A percentile compares a stretch with the other conserved stretches of the same genome.
Evolutionary conservation across 2,797 vertebrate species (phyloP).

Genomic region (Muscicapa striata): DNA sequence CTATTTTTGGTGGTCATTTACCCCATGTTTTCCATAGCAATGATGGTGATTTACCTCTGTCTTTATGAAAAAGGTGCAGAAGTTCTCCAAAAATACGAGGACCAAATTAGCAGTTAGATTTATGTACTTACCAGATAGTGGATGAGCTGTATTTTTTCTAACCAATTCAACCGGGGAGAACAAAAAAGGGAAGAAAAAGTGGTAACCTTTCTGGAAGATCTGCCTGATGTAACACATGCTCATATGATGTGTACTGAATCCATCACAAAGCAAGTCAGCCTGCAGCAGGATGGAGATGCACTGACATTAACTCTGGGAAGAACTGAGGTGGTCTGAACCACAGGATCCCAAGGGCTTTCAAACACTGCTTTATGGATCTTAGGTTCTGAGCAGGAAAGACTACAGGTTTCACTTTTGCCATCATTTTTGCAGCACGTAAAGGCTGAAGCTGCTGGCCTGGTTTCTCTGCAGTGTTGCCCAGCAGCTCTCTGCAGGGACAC

Average conservation of each 20-base stretch:
- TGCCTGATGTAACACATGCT: not conserved
- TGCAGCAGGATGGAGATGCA: not conserved
- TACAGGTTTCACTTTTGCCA: not conserved
- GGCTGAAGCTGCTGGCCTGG: not conserved
- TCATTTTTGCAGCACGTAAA: not conserved
- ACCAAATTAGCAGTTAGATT: not conserved
- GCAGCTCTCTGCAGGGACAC: not conserved
- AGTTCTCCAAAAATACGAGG: not conserved
- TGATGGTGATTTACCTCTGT: not conserved
- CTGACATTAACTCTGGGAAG: not conserved
- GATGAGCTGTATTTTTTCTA: not conserved
- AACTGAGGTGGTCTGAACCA: not conserved
- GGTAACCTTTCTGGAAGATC: not conserved
- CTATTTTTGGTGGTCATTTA: not conserved
- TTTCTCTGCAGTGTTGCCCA: not conserved
- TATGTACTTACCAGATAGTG: not conserved
- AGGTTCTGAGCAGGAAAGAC: not conserved
- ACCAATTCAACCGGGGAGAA: rapidly evolving
- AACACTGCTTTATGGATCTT: not conserved
- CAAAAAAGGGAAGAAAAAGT: not conserved
- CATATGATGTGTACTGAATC: not conserved
- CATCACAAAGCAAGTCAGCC: slow-evolving; percentile 2
- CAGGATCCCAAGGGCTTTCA: not conserved
- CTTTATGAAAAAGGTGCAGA: not conserved
- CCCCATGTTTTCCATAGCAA: not conserved